A percentile compares a stretch with the other conserved stretches of the same genome.
Conservation (phyloP, 1,140 invertebrate genomes). For the Plectus sambesii region DNA sequence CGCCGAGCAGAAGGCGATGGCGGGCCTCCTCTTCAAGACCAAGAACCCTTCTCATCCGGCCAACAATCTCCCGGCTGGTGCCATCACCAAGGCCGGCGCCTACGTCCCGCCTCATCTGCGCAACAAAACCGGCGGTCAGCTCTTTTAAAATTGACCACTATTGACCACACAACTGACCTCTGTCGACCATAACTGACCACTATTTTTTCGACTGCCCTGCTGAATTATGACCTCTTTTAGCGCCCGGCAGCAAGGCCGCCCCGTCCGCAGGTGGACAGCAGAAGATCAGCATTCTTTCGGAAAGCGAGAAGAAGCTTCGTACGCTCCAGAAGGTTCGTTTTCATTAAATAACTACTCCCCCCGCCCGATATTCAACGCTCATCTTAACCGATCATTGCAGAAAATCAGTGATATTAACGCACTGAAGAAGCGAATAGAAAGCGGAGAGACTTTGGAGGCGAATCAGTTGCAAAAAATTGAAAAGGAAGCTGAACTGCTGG, state of each 20-base stretch:
- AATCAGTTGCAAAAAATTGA: constrained; percentile 41
- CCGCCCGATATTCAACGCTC: too few relatives aligned
- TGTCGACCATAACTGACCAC: too few relatives aligned
- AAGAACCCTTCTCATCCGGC: constrained; percentile 14
- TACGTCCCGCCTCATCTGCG: constrained; percentile 42
- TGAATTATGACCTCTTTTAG: too few relatives aligned
- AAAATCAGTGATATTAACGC: constrained; percentile 36
- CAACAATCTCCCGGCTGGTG: constrained; percentile 24
- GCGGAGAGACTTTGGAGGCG: constrained; percentile 30
- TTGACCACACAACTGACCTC: too few relatives aligned
- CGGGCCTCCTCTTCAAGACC: constrained; percentile 12
- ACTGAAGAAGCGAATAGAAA: constrained; percentile 22
- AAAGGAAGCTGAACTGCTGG: constrained; percentile 16
- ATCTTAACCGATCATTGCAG: too few relatives aligned
- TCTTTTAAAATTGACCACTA: too few relatives aligned
- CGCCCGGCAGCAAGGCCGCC: too few relatives aligned
- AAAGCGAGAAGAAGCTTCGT: constrained; percentile 31
- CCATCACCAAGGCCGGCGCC: constrained; percentile 22
- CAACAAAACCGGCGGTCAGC: constrained; percentile 18
- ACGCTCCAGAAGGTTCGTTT: constrained; percentile 37
- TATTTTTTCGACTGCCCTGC: too few relatives aligned
- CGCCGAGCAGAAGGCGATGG: constrained; percentile 20
- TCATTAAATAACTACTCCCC: too few relatives aligned
- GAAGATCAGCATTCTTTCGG: too few relatives aligned
- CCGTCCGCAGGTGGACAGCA: too few relatives aligned